Evolutionary conservation across 2,888 invertebrate species (phyloP).

Genomic region (Aricia artaxerxes): DNA sequence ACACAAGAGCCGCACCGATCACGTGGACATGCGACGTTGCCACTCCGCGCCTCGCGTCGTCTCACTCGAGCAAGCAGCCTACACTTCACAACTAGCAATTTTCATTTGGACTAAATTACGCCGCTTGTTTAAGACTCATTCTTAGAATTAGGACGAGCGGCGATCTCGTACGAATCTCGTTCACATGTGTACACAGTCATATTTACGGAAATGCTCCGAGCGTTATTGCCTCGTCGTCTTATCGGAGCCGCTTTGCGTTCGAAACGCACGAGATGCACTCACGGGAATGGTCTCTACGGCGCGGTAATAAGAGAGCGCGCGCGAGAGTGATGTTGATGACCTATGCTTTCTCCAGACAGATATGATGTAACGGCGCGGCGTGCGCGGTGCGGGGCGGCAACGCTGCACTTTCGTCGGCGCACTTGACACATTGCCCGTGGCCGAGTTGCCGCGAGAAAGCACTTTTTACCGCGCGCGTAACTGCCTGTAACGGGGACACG

Average conservation of each 20-base stretch:
- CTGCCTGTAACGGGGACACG: conserved; percentile 67
- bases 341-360: conserved; percentile 74
- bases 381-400: conserved; percentile 53
- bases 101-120: conserved; percentile 75
- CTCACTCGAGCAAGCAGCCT: conserved; percentile 63
- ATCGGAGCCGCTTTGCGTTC: neutral
- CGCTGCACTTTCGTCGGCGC: conserved; percentile 77
- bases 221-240: conserved; percentile 20
- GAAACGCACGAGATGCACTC: conserved; percentile 8
- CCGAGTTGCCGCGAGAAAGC: conserved; percentile 78
- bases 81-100: conserved; percentile 66
- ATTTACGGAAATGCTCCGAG: conserved; percentile 46
- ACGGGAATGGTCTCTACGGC: neutral
- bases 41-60: conserved; percentile 58
- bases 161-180: conserved; percentile 50
- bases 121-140: conserved; percentile 69
- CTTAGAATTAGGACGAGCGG: conserved; percentile 65
- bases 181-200: conserved; percentile 39
- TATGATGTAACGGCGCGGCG: conserved; percentile 69
- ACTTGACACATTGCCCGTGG: conserved; percentile 81
- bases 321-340: conserved; percentile 62
- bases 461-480: conserved; percentile 76
- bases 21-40: conserved; percentile 76
- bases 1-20: conserved; percentile 76
- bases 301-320: conserved; percentile 36